Evolutionary conservation across 2,888 invertebrate genomes (phyloP), one percentile per base, ranked within the genome.

Genomic region (Thymelicus acteon): DNA sequence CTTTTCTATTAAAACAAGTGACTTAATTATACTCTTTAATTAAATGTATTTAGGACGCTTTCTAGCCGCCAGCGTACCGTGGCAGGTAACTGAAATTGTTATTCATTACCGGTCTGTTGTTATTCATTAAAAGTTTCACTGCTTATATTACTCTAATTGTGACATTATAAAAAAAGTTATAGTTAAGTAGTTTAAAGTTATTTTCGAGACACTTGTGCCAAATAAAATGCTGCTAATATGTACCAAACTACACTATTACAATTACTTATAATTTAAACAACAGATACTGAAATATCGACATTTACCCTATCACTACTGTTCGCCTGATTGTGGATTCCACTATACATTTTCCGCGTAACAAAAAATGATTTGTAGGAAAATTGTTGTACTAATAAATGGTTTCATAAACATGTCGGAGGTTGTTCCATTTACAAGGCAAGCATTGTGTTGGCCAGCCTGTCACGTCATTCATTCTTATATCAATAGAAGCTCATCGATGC

Each of bases 1-100:
- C 58, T 66, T 66, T 58, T 58, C 54, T 65, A 65, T 65, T 65
- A 48, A 65, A 65, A 44, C 54, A 54, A 54, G 54, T 6, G 64
- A 65, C 64, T 65, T 54, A 54, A 54, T 54, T 54, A 54, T 44
- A 65, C 44, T 65, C 54, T 65, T 40, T 65, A 57, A 65, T 65
- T 65, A 44, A 65, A 57, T 65, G 54, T 65, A 57, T 65, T 65
- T 65, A 65, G 60, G 65, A 52, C 52, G 52, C 13, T 54, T 54
- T 54, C 54, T 49, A 54, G 39, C 19, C 39, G 52, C 52, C 52
- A 52, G 54, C 24, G 19, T 54, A 24, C 24, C 54, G 10, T 54
- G 24, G 54, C 54, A 54, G 54, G 54, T 54, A 54, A 54, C 54
- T 54, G 12, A 54, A 54, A 24, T 54, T 54, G 54, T 54, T 54